Conservation (phyloP, 2,797 vertebrate species). For the Stomatorhinus walkeri region DNA sequence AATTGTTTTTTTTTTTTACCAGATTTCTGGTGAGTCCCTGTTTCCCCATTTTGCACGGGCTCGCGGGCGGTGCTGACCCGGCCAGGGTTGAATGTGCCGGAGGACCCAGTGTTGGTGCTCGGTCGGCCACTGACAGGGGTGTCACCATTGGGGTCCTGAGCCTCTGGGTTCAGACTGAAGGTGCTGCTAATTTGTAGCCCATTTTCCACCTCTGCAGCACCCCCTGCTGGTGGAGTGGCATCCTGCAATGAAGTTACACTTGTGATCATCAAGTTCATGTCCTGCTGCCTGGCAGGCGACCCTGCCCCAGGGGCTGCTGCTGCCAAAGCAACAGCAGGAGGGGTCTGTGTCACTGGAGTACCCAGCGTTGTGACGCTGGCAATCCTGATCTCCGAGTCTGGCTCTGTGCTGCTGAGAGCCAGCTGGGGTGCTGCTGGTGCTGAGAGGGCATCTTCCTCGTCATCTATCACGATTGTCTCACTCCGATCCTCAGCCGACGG, state of each 20-base stretch:
- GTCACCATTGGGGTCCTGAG: slow-evolving; percentile 35
- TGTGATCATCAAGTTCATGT: slow-evolving; percentile 95
- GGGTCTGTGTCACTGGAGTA: slow-evolving; percentile 29
- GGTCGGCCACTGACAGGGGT: slow-evolving; percentile 40
- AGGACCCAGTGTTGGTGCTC: slow-evolving; percentile 53
- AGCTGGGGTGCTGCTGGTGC: slow-evolving; percentile 35
- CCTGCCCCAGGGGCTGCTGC: slow-evolving; percentile 37
- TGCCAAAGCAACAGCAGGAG: slow-evolving; percentile 41
- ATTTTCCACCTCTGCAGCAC: slow-evolving; percentile 66
- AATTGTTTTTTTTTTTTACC: slow-evolving; percentile 56
- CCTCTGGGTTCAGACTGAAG: slow-evolving; percentile 69
- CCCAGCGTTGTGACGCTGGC: slow-evolving; percentile 94
- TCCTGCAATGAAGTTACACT: slow-evolving; percentile 92
- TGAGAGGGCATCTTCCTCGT: slow-evolving; percentile 77
- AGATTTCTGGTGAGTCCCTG: slow-evolving; percentile 78
- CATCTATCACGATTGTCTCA: slow-evolving; percentile 96
- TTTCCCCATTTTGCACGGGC: slow-evolving; percentile 90
- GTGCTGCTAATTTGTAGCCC: slow-evolving; percentile 84
- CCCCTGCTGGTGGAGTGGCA: slow-evolving; percentile 57
- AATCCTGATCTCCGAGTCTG: slow-evolving; percentile 92
- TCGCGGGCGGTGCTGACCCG: slow-evolving; percentile 75
- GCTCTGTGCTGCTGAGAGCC: slow-evolving; percentile 82
- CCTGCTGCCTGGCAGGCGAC: slow-evolving; percentile 39
- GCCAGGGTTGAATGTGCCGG: slow-evolving; percentile 91
- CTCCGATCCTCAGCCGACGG: slow-evolving; percentile 61